phyloP scores from a whole-genome alignment of 2,113 vertebrate species.

The Donacobius atricapilla region DNA sequence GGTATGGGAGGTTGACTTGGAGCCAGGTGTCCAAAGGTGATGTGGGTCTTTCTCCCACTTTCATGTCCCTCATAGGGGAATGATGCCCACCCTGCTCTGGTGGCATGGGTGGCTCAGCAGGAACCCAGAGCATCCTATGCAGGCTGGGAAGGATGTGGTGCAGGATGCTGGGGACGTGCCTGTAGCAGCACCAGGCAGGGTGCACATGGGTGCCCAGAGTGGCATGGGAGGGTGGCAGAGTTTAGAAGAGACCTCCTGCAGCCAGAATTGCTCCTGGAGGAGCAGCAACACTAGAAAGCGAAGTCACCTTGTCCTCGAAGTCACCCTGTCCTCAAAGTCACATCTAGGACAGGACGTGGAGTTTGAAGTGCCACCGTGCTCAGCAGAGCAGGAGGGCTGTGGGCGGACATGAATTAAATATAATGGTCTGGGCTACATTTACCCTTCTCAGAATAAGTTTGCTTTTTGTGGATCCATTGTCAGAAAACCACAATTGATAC shows the following conservation, averaged over 20 bases:
- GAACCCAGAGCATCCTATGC: not conserved
- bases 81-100: not conserved
- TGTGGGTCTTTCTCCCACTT: not conserved
- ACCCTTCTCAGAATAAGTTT: slow-evolving; percentile 30
- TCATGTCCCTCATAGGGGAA: not conserved
- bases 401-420: not conserved
- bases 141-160: not conserved
- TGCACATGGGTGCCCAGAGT: too few species aligned
- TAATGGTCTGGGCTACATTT: not conserved
- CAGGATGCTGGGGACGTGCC: not conserved
- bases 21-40: not conserved
- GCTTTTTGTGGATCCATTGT: slow-evolving; percentile 19
- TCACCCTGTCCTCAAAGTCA: not conserved
- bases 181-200: not conserved
- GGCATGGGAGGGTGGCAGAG: not conserved
- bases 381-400: slow-evolving; percentile 7
- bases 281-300: not conserved
- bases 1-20: not conserved
- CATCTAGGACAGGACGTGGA: not conserved
- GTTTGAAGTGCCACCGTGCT: not conserved
- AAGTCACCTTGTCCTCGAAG: not conserved
- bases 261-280: not conserved
- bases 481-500: slow-evolving; percentile 47
- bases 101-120: not conserved
- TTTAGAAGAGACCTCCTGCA: not conserved